Base-by-base conservation (phyloP, 2,888 invertebrate genomes). In the Diogma glabrata region DNA sequence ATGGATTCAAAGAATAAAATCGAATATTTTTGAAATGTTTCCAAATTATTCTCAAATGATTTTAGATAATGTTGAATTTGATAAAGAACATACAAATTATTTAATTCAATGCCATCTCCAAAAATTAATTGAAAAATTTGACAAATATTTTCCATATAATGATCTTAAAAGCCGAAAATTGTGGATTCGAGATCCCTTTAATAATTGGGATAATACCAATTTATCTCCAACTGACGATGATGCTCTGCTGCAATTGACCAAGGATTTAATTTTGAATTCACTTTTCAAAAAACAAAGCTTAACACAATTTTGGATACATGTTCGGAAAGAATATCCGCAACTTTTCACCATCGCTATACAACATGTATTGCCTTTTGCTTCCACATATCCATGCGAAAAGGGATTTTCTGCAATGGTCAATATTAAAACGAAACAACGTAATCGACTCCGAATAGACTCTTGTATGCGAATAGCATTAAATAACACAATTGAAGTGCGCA, bases 211-310 rank as follows among this genome's bases (percentile, higher is more conserved):
- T 9, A 28, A 28, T 12, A n/a, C n/a, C n/a, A n/a, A n/a, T n/a
- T n/a, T n/a, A n/a, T n/a, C n/a, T n/a, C n/a, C n/a, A n/a, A n/a
- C n/a, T n/a, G n/a, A n/a, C n/a, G n/a, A n/a, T n/a, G n/a, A n/a
- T n/a, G n/a, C n/a, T n/a, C n/a, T n/a, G n/a, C n/a, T n/a, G n/a
- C n/a, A n/a, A n/a, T n/a, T n/a, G n/a, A n/a, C n/a, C n/a, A n/a
- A n/a, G n/a, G 56, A 57, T 50, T 53, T 53, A 51, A 56, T 51
- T 53, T 53, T 59, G 46, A 33, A 38, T 38, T 8, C 4, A 17
- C 2, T 10, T 38, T 38, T 28, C 28, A 28, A 28, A 28, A 3
- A 9, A 12, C 9, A 28, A 28, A 28, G 2, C n/a, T 9, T 28
- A n/a, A 12, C 28, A 9, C 28, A 28, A 28, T 28, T 28, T 28